phyloP scores from a whole-genome alignment of 2,888 invertebrate species.

The Drosophila prostipennis region DNA sequence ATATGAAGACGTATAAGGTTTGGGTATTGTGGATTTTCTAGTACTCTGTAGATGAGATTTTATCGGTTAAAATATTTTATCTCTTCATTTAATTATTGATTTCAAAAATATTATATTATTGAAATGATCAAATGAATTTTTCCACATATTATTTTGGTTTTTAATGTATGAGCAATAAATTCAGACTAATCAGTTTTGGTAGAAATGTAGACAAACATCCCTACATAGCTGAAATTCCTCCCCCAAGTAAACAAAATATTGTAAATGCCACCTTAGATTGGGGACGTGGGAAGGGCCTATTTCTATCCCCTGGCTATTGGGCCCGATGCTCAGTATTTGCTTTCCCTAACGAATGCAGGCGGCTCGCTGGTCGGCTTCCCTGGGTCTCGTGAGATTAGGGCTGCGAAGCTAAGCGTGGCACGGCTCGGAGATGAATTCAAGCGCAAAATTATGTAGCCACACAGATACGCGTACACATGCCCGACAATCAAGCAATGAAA shows the following conservation, averaged over 20 bases:
- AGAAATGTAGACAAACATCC: neutral
- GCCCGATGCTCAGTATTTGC: constrained; percentile 58
- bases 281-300: neutral
- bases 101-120: too few species aligned
- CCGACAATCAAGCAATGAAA: constrained; percentile 79
- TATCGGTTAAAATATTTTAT: too few species aligned
- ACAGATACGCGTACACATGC: constrained; percentile 43
- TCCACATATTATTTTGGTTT: too few species aligned
- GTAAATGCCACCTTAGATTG: constrained; percentile 30
- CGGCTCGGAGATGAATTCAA: constrained; percentile 76
- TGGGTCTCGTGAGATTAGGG: constrained; percentile 48
- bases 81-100: too few species aligned
- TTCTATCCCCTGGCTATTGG: neutral
- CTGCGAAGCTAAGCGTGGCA: constrained; percentile 61
- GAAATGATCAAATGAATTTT: too few species aligned
- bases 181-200: too few species aligned
- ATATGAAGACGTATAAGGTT: too few species aligned
- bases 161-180: too few species aligned
- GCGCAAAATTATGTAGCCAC: constrained; percentile 79
- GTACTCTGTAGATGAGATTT: too few species aligned
- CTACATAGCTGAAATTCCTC: neutral
- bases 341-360: constrained; percentile 79
- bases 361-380: constrained; percentile 33
- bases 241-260: constrained; percentile 26
- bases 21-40: too few species aligned